Percentiles rank a stretch among this genome's conserved stretches.
phyloP scores from a whole-genome alignment of 1,140 invertebrate species.

The Muscidifurax raptorellus region DNA sequence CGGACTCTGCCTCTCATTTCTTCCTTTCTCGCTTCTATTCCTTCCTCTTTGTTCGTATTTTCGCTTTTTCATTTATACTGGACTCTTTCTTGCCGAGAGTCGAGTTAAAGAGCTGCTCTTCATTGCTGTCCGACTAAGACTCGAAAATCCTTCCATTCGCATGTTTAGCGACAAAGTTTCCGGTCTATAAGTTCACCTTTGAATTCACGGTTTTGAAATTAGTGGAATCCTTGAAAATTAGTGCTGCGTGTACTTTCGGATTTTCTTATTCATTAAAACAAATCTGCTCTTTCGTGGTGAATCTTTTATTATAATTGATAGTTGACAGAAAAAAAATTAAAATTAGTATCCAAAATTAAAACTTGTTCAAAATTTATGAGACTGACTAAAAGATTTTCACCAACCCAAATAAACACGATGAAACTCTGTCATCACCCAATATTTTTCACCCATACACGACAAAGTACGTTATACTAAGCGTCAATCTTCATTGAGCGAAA shows the following conservation, averaged over 20 bases:
- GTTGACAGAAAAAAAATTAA: too few relatives aligned
- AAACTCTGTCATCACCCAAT: too few relatives aligned
- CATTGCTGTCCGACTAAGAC: background rate
- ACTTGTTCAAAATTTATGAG: too few relatives aligned
- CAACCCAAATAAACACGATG: too few relatives aligned
- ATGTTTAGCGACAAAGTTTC: slow-evolving; percentile 14
- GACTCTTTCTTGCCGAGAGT: background rate
- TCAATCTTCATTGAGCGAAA: background rate
- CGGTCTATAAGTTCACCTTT: too few relatives aligned
- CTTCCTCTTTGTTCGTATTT: slow-evolving; percentile 6
- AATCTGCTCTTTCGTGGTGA: too few relatives aligned
- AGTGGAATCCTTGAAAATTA: background rate
- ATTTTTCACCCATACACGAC: too few relatives aligned
- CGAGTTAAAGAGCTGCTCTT: background rate
- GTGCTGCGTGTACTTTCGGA: background rate
- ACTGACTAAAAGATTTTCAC: too few relatives aligned
- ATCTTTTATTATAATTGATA: too few relatives aligned
- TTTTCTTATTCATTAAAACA: too few relatives aligned
- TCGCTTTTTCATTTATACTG: slow-evolving; percentile 15
- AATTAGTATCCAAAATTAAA: too few relatives aligned
- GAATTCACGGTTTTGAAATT: background rate
- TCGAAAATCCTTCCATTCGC: slow-evolving; percentile 9
- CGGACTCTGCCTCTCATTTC: background rate
- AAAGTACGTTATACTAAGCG: background rate
- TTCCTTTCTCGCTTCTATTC: background rate